Conservation (phyloP, 2,113 vertebrate species). For the Sturnira hondurensis region DNA sequence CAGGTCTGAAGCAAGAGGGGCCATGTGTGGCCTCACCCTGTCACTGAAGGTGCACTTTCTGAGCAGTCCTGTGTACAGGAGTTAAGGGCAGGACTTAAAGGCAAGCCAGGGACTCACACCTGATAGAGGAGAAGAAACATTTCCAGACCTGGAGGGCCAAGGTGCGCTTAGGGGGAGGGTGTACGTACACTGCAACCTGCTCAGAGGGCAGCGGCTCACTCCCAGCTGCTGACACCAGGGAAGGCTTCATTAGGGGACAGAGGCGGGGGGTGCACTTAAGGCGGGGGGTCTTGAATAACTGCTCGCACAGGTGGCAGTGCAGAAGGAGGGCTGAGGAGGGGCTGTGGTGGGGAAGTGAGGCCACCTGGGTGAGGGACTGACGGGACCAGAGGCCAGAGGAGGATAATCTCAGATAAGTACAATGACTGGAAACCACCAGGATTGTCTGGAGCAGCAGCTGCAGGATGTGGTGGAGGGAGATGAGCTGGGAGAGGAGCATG, state of each 20-base stretch:
- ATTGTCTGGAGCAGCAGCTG: neutral
- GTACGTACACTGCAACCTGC: rapidly evolving
- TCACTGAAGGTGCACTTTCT: neutral
- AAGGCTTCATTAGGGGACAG: neutral
- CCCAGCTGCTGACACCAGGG: neutral
- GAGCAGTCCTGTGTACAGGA: neutral
- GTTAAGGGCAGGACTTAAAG: neutral
- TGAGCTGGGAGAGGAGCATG: rapidly evolving
- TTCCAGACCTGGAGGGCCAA: neutral
- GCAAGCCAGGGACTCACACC: neutral
- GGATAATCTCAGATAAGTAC: neutral
- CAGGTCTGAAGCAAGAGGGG: neutral
- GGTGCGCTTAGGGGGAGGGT: neutral
- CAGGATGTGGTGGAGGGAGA: neutral
- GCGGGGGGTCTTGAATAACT: neutral
- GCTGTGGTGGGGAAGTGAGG: neutral
- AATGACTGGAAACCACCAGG: neutral
- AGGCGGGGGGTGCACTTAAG: neutral
- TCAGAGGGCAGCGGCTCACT: neutral
- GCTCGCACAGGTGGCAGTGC: neutral
- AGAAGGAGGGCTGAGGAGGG: neutral
- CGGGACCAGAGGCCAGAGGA: neutral
- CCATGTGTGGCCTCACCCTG: rapidly evolving
- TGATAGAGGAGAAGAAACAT: neutral
- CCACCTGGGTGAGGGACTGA: neutral